Evolutionary conservation across 2,113 vertebrate species (phyloP), one percentile per base, ranked within the genome.

Genomic region (Falco punctatus): DNA sequence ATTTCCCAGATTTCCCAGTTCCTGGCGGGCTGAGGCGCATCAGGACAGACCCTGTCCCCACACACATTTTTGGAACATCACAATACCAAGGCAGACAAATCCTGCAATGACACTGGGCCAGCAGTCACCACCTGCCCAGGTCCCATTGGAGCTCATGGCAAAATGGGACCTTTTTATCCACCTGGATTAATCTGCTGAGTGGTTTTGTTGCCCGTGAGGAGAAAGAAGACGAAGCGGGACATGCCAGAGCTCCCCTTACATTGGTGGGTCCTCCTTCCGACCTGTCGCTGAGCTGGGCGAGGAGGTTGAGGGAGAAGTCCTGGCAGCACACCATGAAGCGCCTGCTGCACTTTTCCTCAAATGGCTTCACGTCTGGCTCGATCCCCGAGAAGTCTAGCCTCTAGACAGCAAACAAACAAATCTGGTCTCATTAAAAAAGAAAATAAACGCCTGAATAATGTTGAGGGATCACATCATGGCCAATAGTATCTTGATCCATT

Each of bases 381-480:
- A 99, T 99, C 90, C 99, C 99, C 0, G 99, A 99, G 97, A 99
- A 99, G 97, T 99, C 99, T 20, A 99, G 97, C 94, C 98, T 99
- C 99, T 99, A 97, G 52, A 96, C 67, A 93, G 82, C 55, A 98
- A 85, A 94, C 58, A 94, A 48, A 81, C 35, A 80, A 57, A 92
- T 28, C 24, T 13, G n/a, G 64, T 73, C 81, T 86, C 95, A 94
- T 90, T 74, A 71, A 64, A 92, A 59, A 42, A 59, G 90, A 93
- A 93, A 51, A 85, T 13, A 58, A 90, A 1, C 7, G 13, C 30
- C 44, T 42, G 65, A 57, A 58, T 67, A 75, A 88, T 3, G 42
- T 58, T 72, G 92, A 79, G 61, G 69, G 52, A 92, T 87, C 33
- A 59, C 66, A 77, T 15, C n/a, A 72, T 0, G 28, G 51, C 32